Base-by-base conservation (phyloP, 2,888 invertebrate genomes). In the Amphipoea lucens region DNA sequence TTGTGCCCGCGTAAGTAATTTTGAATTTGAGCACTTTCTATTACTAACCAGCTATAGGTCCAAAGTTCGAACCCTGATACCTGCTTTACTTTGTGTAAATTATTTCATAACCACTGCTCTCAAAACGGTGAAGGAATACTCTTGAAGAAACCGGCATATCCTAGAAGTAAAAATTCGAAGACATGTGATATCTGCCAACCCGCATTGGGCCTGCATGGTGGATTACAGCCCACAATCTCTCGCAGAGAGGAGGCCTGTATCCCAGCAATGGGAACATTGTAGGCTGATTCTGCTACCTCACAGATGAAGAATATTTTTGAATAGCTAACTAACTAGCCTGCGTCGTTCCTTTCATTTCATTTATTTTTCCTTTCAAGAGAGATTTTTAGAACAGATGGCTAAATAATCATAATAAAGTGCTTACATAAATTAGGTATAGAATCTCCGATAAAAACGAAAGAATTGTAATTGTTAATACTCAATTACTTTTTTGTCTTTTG, bases 1-100 rank as follows among this genome's bases (percentile, higher is more conserved):
- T 88, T n/a, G 84, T 76, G 9, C 36, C 71, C 2, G 12, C 20
- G 90, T 90, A 75, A 87, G 89, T 74, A 36, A 29, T 62, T 51
- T 40, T 4, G n/a, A 20, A 0, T 23, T n/a, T 4, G 5, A 48
- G 2, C 9, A 36, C 14, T 36, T 12, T 51, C 51, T 23, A 36
- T 51, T 69, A n/a, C 23, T 57, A 7, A 57, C 7, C 7, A 54
- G 20, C n/a, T n/a, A n/a, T n/a, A n/a, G n/a, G n/a, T 45, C 42
- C 2, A 42, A 42, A 9, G n/a, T 4, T 67, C 9, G 7, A 67
- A 17, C 9, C 42, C 9, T 40, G n/a, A 67, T 14, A 17, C 9
- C 17, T n/a, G 17, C 4, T 5, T 45, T 67, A n/a, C 67, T 45
- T 17, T 67, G 9, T n/a, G n/a, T 9, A 67, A 67, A 68, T 17